Evolutionary conservation across 2,113 vertebrate species (phyloP), one percentile per base, ranked within the genome.

Genomic region (Theropithecus gelada): DNA sequence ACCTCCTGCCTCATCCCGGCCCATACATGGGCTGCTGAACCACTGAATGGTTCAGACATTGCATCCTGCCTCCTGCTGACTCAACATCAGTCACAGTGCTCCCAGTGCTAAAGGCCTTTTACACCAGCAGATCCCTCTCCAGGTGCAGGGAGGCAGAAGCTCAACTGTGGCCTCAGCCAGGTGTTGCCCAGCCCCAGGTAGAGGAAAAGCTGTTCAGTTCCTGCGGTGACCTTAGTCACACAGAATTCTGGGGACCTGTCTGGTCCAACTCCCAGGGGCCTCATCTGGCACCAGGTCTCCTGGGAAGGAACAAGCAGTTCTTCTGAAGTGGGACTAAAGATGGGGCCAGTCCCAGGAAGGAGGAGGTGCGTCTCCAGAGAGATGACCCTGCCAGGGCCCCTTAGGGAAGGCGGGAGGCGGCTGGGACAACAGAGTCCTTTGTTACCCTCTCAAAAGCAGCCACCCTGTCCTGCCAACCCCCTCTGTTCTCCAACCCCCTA

Each of bases 221-320:
- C 79, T 32, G 27, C 18, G 10, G 18, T 93, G 78, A 85, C 88
- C 93, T 90, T 72, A 88, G 92, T 78, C 93, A 80, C 27, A 92
- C 25, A 88, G 90, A 90, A 72, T 40, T 72, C 70, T 76, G 70
- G 83, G 59, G 88, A 86, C 64, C 43, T 83, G n/a, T 57, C 72
- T 76, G 64, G 81, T 66, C 57, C 32, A 48, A 66, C 91, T 80
- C 82, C 38, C 2, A 11, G 72, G 87, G 72, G 27, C 55, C 73
- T 96, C 32, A 32, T 92, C 87, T 97, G 96, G 94, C 94, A 95
- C 72, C 45, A 48, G 72, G 86, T 88, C 88, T 94, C 84, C 93
- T 76, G 64, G 52, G 95, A 94, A 97, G 93, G 96, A 98, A 98
- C 97, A 98, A 95, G 94, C 88, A 97, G 97, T 96, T 98, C 97